Percentiles rank a stretch among this genome's conserved stretches.
phyloP scores from a whole-genome alignment of 2,113 vertebrate genomes.

The Chaetops frenatus region DNA sequence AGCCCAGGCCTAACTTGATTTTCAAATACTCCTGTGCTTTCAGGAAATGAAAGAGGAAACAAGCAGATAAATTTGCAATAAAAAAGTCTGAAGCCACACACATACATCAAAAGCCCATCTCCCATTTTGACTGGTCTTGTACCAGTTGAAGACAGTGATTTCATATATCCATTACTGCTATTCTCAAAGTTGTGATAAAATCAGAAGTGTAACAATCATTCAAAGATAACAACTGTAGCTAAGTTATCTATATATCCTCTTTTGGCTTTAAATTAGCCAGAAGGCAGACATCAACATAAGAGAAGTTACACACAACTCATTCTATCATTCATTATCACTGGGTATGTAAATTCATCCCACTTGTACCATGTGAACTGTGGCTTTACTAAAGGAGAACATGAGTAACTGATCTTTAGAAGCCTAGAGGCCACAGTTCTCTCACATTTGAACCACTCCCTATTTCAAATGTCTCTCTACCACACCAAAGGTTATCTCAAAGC shows the following conservation, averaged over 20 bases:
- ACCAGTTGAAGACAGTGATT: not conserved
- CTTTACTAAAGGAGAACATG: not conserved
- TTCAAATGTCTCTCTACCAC: not conserved
- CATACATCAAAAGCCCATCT: not conserved
- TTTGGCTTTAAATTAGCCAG: not conserved
- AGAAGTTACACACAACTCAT: not conserved
- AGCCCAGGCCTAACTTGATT: not conserved
- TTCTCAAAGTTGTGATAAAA: not conserved
- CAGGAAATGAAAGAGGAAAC: not conserved
- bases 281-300: not conserved
- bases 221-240: not conserved
- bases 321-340: not conserved
- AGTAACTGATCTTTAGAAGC: not conserved
- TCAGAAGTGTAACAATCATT: not conserved
- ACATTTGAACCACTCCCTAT: not conserved
- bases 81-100: not conserved
- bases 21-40: not conserved
- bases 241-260: not conserved
- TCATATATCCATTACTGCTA: not conserved
- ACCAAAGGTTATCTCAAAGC: not conserved
- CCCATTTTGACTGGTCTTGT: not conserved
- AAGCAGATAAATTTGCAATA: not conserved
- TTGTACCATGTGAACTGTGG: not conserved
- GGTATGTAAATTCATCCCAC: not conserved
- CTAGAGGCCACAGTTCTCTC: not conserved